Evolutionary conservation across 2,113 vertebrate genomes (phyloP).

Genomic region (Thomomys bottae): DNA sequence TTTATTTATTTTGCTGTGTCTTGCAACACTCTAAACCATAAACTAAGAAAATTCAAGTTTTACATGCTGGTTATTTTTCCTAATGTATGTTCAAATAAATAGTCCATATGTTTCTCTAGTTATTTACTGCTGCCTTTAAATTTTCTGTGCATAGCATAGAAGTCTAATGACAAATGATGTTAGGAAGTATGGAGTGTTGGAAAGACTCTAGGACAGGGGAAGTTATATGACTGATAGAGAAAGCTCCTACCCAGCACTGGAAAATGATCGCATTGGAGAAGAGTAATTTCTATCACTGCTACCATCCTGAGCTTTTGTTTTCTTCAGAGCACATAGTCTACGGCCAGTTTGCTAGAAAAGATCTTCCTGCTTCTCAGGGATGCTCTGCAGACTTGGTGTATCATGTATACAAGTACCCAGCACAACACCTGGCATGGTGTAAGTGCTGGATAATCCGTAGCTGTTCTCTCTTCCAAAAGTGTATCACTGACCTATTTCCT

Average conservation of each 20-base stretch:
- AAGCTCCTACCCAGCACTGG: neutral
- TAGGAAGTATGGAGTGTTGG: neutral
- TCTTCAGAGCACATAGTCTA: neutral
- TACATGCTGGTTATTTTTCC: neutral
- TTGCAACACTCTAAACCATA: neutral
- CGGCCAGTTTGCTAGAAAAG: neutral
- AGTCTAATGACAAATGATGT: neutral
- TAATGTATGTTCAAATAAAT: neutral
- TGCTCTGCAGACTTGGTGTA: neutral
- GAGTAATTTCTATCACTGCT: neutral
- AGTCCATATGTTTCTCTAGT: neutral
- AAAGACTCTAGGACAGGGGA: neutral
- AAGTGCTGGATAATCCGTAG: fast-evolving
- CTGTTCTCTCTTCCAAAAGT: neutral
- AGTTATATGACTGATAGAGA: neutral
- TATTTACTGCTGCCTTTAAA: neutral
- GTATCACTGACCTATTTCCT: neutral
- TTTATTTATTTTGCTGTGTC: too few species aligned
- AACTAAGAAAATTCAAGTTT: neutral
- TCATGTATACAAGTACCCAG: neutral
- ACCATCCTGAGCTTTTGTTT: neutral
- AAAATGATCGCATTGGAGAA: neutral
- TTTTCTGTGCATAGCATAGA: neutral
- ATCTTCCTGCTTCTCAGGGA: neutral
- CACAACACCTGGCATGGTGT: neutral